Conservation (phyloP, 2,888 invertebrate genomes). For the Erpobdella octoculata region DNA sequence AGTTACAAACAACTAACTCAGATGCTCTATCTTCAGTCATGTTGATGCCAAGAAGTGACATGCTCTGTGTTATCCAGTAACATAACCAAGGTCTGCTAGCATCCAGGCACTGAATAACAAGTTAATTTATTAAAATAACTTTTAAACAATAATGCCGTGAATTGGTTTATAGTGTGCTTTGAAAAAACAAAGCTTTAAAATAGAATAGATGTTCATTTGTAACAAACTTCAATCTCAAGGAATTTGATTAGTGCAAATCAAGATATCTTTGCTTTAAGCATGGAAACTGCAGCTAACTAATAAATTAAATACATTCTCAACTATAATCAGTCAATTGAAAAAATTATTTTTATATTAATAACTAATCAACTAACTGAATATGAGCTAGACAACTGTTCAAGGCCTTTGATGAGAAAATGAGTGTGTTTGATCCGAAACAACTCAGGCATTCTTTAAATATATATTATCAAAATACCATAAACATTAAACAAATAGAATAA, state of each 20-base stretch:
- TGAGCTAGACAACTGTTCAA: conserved; percentile 62
- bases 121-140: not conserved
- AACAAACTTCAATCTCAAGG: too few species aligned
- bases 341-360: not conserved
- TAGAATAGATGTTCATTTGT: too few species aligned
- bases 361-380: conserved; percentile 58
- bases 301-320: too few species aligned
- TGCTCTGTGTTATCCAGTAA: conserved; percentile 89
- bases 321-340: too few species aligned
- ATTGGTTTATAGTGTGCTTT: not conserved
- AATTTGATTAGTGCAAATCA: too few species aligned
- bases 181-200: not conserved
- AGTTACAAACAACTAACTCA: conserved; percentile 45
- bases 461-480: not conserved
- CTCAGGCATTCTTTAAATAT: conserved; percentile 52
- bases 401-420: conserved; percentile 62
- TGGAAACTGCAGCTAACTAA: too few species aligned
- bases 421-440: conserved; percentile 62
- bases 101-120: conserved; percentile 60
- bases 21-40: conserved; percentile 55
- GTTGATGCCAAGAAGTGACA: conserved; percentile 67
- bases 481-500: not conserved
- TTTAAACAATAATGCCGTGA: not conserved
- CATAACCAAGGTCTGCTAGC: conserved; percentile 91
- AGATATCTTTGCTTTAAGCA: too few species aligned